Evolutionary conservation across 37 sponge, comb jelly and placozoan genomes (phyloP).

Genomic region (Cliona cf. orientalis): DNA sequence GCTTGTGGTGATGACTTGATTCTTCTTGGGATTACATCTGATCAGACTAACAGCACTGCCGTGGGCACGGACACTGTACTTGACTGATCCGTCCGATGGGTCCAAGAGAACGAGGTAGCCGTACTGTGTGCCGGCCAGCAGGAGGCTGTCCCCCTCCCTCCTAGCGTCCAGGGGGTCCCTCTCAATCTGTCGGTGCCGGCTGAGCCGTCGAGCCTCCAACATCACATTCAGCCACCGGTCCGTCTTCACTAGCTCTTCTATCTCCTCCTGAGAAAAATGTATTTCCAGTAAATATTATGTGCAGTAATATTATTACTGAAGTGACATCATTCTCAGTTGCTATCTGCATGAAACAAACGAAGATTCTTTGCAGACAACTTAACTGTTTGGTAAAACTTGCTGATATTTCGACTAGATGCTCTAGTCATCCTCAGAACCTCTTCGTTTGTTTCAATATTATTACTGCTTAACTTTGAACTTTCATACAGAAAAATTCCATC

Average conservation of each 20-base stretch:
- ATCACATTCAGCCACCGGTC: constrained; percentile 70
- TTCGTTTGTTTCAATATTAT: too few species aligned
- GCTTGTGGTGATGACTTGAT: constrained; percentile 40
- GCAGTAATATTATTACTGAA: neutral
- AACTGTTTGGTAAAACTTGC: too few species aligned
- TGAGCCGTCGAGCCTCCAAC: constrained; percentile 42
- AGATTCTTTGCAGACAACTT: too few species aligned
- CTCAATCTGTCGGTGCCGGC: neutral
- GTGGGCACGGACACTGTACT: constrained; percentile 21
- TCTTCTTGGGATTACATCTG: constrained; percentile 30
- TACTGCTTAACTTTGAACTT: too few species aligned
- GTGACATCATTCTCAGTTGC: too few species aligned
- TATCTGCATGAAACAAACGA: too few species aligned
- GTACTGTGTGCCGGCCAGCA: constrained; percentile 59
- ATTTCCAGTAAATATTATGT: neutral
- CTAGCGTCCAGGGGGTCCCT: constrained; percentile 26
- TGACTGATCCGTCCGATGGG: constrained; percentile 9
- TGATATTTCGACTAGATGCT: too few species aligned
- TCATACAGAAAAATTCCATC: neutral
- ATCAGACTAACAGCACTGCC: constrained; percentile 16
- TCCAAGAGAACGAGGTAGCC: constrained; percentile 62
- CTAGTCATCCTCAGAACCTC: too few species aligned
- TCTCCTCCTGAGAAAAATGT: constrained; percentile 51
- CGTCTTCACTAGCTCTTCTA: constrained; percentile 36
- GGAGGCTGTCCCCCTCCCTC: constrained; percentile 32